Evolutionary conservation across 2,113 vertebrate genomes (phyloP).

Genomic region (Bagarius yarrelli): DNA sequence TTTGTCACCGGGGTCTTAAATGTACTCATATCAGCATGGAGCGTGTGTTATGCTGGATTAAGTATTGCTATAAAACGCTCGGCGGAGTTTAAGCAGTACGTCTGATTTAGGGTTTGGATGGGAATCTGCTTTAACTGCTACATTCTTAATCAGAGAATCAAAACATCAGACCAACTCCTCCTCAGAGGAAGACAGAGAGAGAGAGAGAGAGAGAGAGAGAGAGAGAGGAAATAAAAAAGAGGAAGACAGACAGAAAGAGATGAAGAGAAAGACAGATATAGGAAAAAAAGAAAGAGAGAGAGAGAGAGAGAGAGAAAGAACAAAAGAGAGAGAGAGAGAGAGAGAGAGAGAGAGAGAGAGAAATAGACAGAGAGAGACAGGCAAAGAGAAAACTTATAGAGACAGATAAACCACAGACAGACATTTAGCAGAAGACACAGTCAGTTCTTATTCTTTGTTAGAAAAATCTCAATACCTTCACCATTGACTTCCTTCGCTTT

Average conservation of each 20-base stretch:
- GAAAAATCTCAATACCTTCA: too few relatives aligned
- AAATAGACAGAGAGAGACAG: neutral
- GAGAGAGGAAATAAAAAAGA: too few relatives aligned
- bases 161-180: neutral
- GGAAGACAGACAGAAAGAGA: too few relatives aligned
- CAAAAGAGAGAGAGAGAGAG: neutral
- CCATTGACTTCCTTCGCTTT: too few relatives aligned
- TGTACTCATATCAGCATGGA: neutral
- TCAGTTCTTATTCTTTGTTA: too few relatives aligned
- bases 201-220: constrained; percentile 1
- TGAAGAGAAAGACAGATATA: too few relatives aligned
- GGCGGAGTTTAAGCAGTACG: neutral
- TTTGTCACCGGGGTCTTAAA: neutral
- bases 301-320: constrained; percentile 10
- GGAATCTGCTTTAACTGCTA: neutral
- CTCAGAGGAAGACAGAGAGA: neutral
- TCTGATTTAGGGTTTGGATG: neutral
- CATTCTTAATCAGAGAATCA: neutral
- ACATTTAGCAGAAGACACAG: too few relatives aligned
- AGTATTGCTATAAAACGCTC: neutral
- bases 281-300: too few relatives aligned
- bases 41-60: neutral
- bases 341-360: neutral
- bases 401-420: too few relatives aligned
- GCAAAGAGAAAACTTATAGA: too few relatives aligned